phyloP scores from a whole-genome alignment of 2,888 invertebrate species.

The Acronicta alni region DNA sequence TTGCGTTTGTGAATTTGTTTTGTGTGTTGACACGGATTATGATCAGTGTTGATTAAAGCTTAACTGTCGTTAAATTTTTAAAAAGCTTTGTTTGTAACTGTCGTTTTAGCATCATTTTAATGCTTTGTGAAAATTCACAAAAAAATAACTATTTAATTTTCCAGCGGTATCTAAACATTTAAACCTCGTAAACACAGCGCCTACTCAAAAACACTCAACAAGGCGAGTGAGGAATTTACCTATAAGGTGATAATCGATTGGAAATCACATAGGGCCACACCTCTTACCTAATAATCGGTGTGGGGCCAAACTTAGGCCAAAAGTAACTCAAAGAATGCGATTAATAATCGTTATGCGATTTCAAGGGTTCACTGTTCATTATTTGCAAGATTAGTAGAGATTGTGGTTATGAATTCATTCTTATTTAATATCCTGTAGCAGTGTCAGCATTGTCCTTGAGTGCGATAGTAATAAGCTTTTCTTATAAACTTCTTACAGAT shows the following conservation, averaged over 20 bases:
- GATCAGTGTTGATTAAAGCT: conserved; percentile 8
- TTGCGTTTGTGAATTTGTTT: conserved; percentile 18
- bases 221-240: conserved; percentile 15
- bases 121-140: too few species aligned
- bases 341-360: conserved; percentile 8
- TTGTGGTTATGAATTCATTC: too few species aligned
- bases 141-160: too few species aligned
- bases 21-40: conserved; percentile 18
- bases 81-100: neutral
- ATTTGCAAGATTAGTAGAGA: neutral
- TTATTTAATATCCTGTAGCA: too few species aligned
- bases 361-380: neutral
- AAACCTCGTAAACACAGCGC: conserved; percentile 5
- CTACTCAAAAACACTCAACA: conserved; percentile 17
- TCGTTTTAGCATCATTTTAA: too few species aligned
- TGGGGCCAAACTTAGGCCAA: conserved; percentile 10
- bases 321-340: conserved; percentile 1
- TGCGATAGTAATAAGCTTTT: too few species aligned
- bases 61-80: neutral
- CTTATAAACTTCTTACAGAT: too few species aligned
- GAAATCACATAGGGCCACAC: conserved; percentile 29
- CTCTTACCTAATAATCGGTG: conserved; percentile 7
- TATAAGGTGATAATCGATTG: conserved; percentile 10
- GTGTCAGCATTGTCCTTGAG: too few species aligned
- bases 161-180: neutral